These are phyloP conservation scores for Erebia epiphron DNA, from an alignment of 2,888 invertebrate genomes.

Conservation along the genomic window DNA sequence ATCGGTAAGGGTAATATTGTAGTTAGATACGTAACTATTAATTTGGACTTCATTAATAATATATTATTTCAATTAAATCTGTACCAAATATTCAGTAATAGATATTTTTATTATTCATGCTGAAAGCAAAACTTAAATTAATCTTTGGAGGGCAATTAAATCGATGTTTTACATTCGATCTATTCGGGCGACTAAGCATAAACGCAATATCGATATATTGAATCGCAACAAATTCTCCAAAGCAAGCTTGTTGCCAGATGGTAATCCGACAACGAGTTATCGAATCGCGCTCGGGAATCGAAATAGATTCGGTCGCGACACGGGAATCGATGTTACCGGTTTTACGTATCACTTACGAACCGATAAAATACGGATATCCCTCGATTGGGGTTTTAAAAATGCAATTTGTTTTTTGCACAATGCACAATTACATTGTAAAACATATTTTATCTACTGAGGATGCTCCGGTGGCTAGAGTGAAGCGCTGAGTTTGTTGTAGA, in stretches of 20 bases:
- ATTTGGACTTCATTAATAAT: too few relatives aligned
- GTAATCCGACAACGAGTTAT: slow-evolving; percentile 37
- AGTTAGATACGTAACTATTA: too few relatives aligned
- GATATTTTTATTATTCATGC: too few relatives aligned
- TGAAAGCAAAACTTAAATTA: background rate
- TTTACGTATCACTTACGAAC: slow-evolving; percentile 31
- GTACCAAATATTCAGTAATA: too few relatives aligned
- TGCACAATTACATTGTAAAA: slow-evolving; percentile 37
- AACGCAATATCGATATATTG: slow-evolving; percentile 20
- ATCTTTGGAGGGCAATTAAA: background rate
- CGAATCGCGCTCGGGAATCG: slow-evolving; percentile 30
- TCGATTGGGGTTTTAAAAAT: slow-evolving; percentile 11
- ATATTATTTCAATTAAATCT: too few relatives aligned
- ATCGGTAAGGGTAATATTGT: background rate
- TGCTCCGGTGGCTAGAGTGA: too few relatives aligned
- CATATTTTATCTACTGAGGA: too few relatives aligned
- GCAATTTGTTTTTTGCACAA: slow-evolving; percentile 27
- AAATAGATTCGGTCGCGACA: slow-evolving; percentile 20
- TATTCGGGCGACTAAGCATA: slow-evolving; percentile 5
- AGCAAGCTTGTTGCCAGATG: slow-evolving; percentile 38
- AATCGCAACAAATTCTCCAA: slow-evolving; percentile 36
- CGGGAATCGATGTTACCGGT: slow-evolving; percentile 19
- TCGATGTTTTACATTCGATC: background rate
- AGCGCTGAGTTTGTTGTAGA: too few relatives aligned
- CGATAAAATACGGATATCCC: slow-evolving; percentile 26